Evolutionary conservation across 2,797 vertebrate genomes (phyloP), one percentile per base, ranked within the genome.

Genomic region (Poeciliopsis turneri): DNA sequence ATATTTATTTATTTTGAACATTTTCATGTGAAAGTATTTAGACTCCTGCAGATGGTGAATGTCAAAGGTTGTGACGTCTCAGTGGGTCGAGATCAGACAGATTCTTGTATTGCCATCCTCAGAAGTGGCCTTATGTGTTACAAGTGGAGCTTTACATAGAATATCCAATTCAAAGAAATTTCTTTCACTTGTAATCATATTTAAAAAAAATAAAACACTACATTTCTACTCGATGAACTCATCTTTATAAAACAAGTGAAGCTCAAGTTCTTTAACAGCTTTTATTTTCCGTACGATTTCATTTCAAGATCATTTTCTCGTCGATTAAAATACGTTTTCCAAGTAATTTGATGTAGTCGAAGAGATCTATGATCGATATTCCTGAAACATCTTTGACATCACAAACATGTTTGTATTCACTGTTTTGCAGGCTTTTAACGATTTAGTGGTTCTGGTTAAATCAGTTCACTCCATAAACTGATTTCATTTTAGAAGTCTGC

Each of bases 51-150:
- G 43, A 33, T 46, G 61, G 20, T 25, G 53, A 47, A 39, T 0
- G 45, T 33, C 43, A 1, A 15, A n/a, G 55, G 25, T 11, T 81
- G 64, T 43, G 30, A 78, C 28, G 41, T 23, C 6, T 70, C 28
- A 0, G 6, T 36, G 79, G 61, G 18, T 46, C 4, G 5, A 39
- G 1, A 77, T 18, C 28, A 36, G n/a, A 47, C 68, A 57, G 72
- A 12, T 41, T 76, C 39, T 49, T 46, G 12, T 55, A 3, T 72
- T 12, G 59, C 81, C 30, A 55, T 74, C 72, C 39, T 85, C 70
- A 76, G 79, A 83, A 53, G 86, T 83, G 87, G 72, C 90, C 89
- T 92, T 91, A 86, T 79, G 18, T 4, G 16, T 68, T 79, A 33
- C 39, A 79, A 53, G 43, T n/a, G 69, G 64, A 80, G 75, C 61